Evolutionary conservation across 2,888 invertebrate genomes (phyloP).

Genomic region (Scaptomyza reducta): DNA sequence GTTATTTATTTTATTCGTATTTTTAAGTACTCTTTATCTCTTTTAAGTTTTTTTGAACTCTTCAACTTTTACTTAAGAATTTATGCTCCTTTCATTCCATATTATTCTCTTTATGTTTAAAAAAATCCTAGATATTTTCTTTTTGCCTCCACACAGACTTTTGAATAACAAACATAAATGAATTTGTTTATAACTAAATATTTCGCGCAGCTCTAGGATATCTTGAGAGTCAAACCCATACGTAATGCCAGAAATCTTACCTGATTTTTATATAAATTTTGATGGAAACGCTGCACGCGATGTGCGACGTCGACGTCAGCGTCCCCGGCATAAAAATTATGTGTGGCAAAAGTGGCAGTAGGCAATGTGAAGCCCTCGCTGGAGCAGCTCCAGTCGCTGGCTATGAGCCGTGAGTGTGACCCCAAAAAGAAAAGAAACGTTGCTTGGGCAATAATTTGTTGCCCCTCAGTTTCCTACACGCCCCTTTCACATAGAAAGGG

Average conservation of each 20-base stretch:
- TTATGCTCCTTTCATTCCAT: neutral
- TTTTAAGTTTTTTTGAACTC: too few species aligned
- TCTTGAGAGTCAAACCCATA: conserved; percentile 6
- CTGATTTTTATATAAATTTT: conserved; percentile 50
- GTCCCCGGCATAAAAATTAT: conserved; percentile 71
- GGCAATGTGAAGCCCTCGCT: conserved; percentile 65
- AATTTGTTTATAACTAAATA: neutral
- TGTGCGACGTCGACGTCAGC: conserved; percentile 50
- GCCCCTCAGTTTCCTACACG: conserved; percentile 6
- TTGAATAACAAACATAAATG: neutral
- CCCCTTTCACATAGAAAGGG: conserved; percentile 1
- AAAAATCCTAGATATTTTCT: neutral
- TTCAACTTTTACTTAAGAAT: neutral
- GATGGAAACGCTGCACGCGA: conserved; percentile 71
- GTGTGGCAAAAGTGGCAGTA: conserved; percentile 71
- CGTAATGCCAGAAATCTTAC: conserved; percentile 8
- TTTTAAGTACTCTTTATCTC: too few species aligned
- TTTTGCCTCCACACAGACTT: too few species aligned
- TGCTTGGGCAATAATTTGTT: conserved; percentile 58
- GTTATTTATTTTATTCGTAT: too few species aligned
- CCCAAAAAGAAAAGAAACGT: conserved; percentile 55
- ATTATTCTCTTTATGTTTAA: too few species aligned
- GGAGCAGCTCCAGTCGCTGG: conserved; percentile 53
- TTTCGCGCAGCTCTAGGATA: conserved; percentile 29
- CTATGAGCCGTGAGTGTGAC: conserved; percentile 69